These are phyloP conservation scores for Melanotus villosus DNA, from an alignment of 2,888 invertebrate genomes.

Conservation along the genomic window DNA sequence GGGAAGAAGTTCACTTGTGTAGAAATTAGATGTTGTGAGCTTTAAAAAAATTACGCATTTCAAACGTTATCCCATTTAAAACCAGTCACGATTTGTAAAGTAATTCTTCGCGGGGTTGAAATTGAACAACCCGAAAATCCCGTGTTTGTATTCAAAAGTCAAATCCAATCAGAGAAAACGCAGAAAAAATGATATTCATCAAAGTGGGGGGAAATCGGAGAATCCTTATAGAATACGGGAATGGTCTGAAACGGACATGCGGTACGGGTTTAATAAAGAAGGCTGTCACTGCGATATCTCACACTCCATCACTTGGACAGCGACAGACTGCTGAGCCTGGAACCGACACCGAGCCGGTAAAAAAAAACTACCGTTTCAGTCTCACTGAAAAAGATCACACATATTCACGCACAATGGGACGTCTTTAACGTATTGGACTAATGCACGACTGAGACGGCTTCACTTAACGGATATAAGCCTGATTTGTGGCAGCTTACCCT, in stretches of 20 bases:
- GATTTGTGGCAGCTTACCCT: slow-evolving; percentile 22
- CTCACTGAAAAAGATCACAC: slow-evolving; percentile 21
- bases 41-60: too few relatives aligned
- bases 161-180: slow-evolving; percentile 33
- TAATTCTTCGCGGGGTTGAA: too few relatives aligned
- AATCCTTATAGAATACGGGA: slow-evolving; percentile 47
- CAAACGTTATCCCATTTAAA: too few relatives aligned
- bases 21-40: too few relatives aligned
- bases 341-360: slow-evolving; percentile 33
- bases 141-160: slow-evolving; percentile 35
- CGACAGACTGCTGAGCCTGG: slow-evolving; percentile 36
- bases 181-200: slow-evolving; percentile 29
- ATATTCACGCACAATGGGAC: slow-evolving; percentile 17
- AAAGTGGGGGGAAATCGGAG: too few relatives aligned
- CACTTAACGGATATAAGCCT: slow-evolving; percentile 26
- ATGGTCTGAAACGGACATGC: slow-evolving; percentile 49
- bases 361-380: slow-evolving; percentile 21
- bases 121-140: too few relatives aligned
- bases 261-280: slow-evolving; percentile 60
- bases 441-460: slow-evolving; percentile 14
- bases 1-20: too few relatives aligned
- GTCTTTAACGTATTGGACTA: slow-evolving; percentile 4
- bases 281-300: slow-evolving; percentile 60
- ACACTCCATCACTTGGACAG: slow-evolving; percentile 59
- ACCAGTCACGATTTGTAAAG: too few relatives aligned